phyloP scores from a whole-genome alignment of 2,888 invertebrate genomes.

The Acronicta aceris region DNA sequence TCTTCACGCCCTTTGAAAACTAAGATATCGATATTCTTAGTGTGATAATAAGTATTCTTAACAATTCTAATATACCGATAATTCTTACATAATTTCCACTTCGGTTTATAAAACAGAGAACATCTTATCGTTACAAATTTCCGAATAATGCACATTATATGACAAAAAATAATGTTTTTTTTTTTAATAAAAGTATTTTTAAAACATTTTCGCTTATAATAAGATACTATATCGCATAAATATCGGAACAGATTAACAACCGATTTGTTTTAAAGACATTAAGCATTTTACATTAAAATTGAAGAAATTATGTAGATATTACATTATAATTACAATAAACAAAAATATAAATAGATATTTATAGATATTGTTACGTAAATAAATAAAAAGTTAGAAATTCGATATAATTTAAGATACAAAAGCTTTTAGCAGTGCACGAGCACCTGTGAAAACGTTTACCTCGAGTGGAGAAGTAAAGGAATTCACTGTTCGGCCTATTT shows the following conservation, averaged over 20 bases:
- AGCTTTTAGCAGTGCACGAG: slow-evolving; percentile 4
- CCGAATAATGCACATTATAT: slow-evolving; percentile 13
- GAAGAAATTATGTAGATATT: too few relatives aligned
- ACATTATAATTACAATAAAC: not conserved
- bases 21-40: slow-evolving; percentile 1
- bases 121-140: slow-evolving; percentile 12
- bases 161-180: slow-evolving; percentile 2
- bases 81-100: slow-evolving; percentile 1
- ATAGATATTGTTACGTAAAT: too few relatives aligned
- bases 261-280: slow-evolving; percentile 1
- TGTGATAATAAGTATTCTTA: slow-evolving; percentile 10
- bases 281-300: too few relatives aligned
- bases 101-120: not conserved
- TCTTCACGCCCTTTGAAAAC: not conserved
- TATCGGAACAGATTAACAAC: slow-evolving; percentile 7
- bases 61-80: slow-evolving; percentile 6
- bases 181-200: slow-evolving; percentile 8
- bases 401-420: not conserved
- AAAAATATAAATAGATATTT: too few relatives aligned
- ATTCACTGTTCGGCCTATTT: slow-evolving; percentile 24
- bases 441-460: slow-evolving; percentile 22
- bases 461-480: slow-evolving; percentile 15
- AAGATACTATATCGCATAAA: slow-evolving; percentile 23
- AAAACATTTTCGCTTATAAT: not conserved
- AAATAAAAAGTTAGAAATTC: not conserved